Base-by-base conservation (phyloP, 1,140 invertebrate species). In the Eurytemora carolleeae region DNA sequence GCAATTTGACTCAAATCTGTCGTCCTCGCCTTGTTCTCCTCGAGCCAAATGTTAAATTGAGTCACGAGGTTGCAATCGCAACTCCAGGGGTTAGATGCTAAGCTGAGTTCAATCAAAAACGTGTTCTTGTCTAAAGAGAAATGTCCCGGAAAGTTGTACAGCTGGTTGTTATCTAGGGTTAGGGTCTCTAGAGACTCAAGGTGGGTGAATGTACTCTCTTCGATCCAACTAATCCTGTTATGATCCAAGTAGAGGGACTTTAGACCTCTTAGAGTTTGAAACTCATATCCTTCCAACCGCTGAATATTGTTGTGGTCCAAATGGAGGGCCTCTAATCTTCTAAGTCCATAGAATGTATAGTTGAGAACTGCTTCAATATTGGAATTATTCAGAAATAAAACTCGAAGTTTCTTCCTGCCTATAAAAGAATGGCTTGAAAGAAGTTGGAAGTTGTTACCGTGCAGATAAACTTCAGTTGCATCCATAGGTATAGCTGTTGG, bases 401-500 rank as follows among this genome's bases (percentile, higher is more conserved):
- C 80, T 63, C 81, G 76, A 77, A 92, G 82, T 70, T 90, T 90
- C 72, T 92, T 91, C 15, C 87, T 76, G 0, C 88, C 88, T 67
- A 93, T 92, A 70, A 94, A 91, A 21, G 85, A 83, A 68, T 92
- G 87, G 69, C 86, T 86, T 68, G 86, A 82, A 53, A 94, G 70
- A 69, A 86, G 82, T 57, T 78, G 80, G 59, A 93, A 82, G 65
- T 85, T 79, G 70, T 92, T 94, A 22, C 87, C 87, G 70, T 93
- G 89, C 58, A 94, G 73, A 69, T 89, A 92, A 18, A 92, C 80
- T 70, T 90, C 85, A 22, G 88, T 92, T 0, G 86, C 87, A 70
- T 94, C 88, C 88, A 93, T 93, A 17, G 89, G 88, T 64, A 93
- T 85, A 60, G 84, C 79, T 1, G 82, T 77, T 0, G 89, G 88